phyloP scores from a whole-genome alignment of 1,140 invertebrate genomes.

The Hermetia illucens region DNA sequence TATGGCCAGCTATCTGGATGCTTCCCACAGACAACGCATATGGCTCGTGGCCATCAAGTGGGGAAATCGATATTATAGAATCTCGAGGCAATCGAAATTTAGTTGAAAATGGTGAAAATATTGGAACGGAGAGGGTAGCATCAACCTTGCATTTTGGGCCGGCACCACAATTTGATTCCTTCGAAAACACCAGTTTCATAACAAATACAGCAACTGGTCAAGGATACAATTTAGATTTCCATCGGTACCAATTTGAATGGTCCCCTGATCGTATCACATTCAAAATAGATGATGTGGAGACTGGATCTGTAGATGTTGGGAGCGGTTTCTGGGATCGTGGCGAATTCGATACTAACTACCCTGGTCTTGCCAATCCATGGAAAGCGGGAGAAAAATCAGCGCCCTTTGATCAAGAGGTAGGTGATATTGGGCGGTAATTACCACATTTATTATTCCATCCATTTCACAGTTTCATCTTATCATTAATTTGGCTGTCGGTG shows the following conservation, averaged over 20 bases:
- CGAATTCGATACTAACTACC: constrained; percentile 11
- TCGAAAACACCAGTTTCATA: constrained; percentile 21
- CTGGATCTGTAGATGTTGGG: constrained; percentile 16
- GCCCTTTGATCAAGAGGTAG: constrained; percentile 38
- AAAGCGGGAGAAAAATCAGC: constrained; percentile 29
- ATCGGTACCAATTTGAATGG: constrained; percentile 15
- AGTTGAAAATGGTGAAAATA: constrained; percentile 24
- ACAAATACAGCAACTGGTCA: constrained; percentile 12
- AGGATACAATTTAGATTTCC: constrained; percentile 17
- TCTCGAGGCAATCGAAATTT: constrained; percentile 41
- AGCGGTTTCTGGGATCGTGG: constrained; percentile 27
- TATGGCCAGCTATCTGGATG: constrained; percentile 54
- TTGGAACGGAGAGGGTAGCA: constrained; percentile 30
- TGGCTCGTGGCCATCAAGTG: constrained; percentile 39
- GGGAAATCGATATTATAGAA: constrained; percentile 41
- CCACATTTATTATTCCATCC: neutral
- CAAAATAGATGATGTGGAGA: constrained; percentile 11
- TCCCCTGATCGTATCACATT: constrained; percentile 10
- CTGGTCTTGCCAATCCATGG: constrained; percentile 27
- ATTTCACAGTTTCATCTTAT: constrained; percentile 34
- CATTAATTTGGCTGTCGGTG: constrained; percentile 36
- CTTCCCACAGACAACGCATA: constrained; percentile 40
- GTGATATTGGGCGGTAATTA: neutral
- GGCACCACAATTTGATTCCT: constrained; percentile 27
- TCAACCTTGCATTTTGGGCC: constrained; percentile 40